These are phyloP conservation scores for Zelostemma sp. DNA, from an alignment of 1,140 invertebrate species.

Conservation along the genomic window DNA sequence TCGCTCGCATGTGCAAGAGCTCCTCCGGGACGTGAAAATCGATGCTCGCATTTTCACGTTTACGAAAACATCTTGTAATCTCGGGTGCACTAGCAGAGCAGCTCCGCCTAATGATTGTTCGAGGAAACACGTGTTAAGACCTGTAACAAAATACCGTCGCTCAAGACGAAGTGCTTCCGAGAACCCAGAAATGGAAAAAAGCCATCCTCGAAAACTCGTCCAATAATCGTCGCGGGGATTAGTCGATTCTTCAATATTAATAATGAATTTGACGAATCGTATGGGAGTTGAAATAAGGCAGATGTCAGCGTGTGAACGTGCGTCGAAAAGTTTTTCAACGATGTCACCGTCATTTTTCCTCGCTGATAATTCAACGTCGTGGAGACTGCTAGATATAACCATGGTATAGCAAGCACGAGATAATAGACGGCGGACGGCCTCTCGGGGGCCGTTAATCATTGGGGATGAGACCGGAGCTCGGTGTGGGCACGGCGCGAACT, in stretches of 20 bases:
- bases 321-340: conserved; percentile 43
- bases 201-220: too few species aligned
- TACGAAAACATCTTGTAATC: conserved; percentile 38
- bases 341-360: conserved; percentile 46
- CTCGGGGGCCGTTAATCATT: conserved; percentile 67
- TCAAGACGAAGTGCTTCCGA: conserved; percentile 19
- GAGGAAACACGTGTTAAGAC: conserved; percentile 46
- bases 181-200: too few species aligned
- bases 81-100: conserved; percentile 15
- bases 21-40: conserved; percentile 45
- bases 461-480: conserved; percentile 38
- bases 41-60: conserved; percentile 41
- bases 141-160: conserved; percentile 39
- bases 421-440: conserved; percentile 54
- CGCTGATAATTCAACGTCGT: conserved; percentile 45
- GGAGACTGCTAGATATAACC: conserved; percentile 48
- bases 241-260: background rate
- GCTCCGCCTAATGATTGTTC: conserved; percentile 36
- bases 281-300: conserved; percentile 11
- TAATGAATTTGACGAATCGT: background rate
- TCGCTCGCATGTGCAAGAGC: conserved; percentile 23
- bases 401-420: conserved; percentile 45
- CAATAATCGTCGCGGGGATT: too few species aligned
- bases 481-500: conserved; percentile 44
- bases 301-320: conserved; percentile 35